Base-by-base conservation (phyloP, 2,797 vertebrate species). In the Tauraco hartlaubi region DNA sequence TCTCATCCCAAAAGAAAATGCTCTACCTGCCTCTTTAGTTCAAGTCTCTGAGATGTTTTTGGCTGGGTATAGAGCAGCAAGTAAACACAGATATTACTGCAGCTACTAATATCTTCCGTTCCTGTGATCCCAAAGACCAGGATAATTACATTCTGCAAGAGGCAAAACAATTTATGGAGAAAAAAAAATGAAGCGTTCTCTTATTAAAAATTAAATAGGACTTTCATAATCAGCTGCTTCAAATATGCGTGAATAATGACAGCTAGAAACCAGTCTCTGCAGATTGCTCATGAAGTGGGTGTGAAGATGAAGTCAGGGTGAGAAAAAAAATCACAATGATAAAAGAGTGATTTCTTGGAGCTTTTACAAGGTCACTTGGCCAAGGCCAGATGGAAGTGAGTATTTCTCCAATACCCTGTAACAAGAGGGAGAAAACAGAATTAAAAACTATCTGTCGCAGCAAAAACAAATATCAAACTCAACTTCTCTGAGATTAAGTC, bases 171-270 rank as follows among this genome's bases (percentile, higher is more conserved):
- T 76, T 64, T 85, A 35, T 23, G 26, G 39, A 41, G 39, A 41
- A 21, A 64, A 76, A 86, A 82, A 88, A 58, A 22, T 6, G 43
- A 63, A n/a, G 86, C 35, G 49, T 71, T 88, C 72, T 64, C 56
- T 62, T 80, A 96, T 95, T 94, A 94, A 96, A 97, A 94, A 97
- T 96, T 94, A 93, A 97, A 86, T 15, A 85, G 9, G 67, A 92
- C 49, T 88, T 95, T 62, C 71, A 83, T 63, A 94, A 97, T 96
- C 88, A 93, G 78, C 46, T 71, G 67, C 62, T 77, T 81, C 73
- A 95, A 97, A 95, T 71, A 91, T 22, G 58, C 5, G 26, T 79
- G 79, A 94, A 78, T 79, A 92, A 90, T 71, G 92, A 71, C 75
- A 88, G 35, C 54, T 63, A 92, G 75, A 97, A 97, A 90, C 23